Base-by-base conservation (phyloP, 2,113 vertebrate species). In the Carassius gibelio region DNA sequence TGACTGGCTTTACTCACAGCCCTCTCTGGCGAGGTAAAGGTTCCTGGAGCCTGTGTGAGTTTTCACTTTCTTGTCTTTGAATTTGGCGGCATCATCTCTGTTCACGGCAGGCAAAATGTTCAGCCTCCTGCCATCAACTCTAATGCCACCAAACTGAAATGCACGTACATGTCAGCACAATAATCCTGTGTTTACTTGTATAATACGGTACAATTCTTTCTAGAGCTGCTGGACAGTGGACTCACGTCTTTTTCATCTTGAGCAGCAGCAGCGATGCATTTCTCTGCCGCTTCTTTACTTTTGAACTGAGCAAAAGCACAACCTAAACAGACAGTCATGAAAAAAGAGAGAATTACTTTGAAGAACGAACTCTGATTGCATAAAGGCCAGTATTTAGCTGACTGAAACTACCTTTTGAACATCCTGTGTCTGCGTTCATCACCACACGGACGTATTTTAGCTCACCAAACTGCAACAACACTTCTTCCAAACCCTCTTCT, bases 11-110 rank as follows among this genome's bases (percentile, higher is more conserved):
- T 8, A 98, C 97, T 96, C 91, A 98, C 97, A 90, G 92, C 97
- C 97, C 91, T 98, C 97, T 84, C 97, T 95, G 57, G 96, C 96
- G 86, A 98, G 92, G 88, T 97, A 98, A 59, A 98, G 92, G 88
- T 97, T 98, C 86, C 97, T 95, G 84, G 94, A 95, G 26, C 97
- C 97, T 0, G 93, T 94, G 0, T 96, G 95, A 30, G 96, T 95
- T 90, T 94, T 96, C 8, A 89, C 90, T 50, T 95, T 95, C 87
- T 94, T 93, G 17, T 89, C 92, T 23, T 93, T 95, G 75, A 98
- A 89, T 72, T 96, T 95, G 80, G 89, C 88, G 4, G 96, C 97
- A 36, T 96, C 96, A 10, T 97, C 96, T 15, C 94, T 93, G 88
- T 85, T 97, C 80, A 98, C 95, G 0, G 97, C 97, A 26, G 93